Percentiles rank a stretch among this genome's conserved stretches.
Evolutionary conservation across 1,140 invertebrate species (phyloP).

Genomic region (Drosophila subpulchrella): DNA sequence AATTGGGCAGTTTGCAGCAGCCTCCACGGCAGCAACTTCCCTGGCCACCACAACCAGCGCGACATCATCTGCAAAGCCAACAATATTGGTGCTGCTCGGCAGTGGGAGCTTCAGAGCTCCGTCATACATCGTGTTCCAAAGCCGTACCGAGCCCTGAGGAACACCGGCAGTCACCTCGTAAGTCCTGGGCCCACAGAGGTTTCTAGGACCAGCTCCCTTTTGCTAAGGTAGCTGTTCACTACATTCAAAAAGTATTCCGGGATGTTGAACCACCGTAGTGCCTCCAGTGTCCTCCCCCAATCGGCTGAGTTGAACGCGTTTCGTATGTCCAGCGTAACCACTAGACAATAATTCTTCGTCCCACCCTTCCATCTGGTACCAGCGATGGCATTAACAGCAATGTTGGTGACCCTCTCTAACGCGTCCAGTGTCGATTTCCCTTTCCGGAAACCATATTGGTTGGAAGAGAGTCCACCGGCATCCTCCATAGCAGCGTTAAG

Average conservation of each 20-base stretch:
- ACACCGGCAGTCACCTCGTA: no score
- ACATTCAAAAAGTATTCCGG: constrained; percentile 1
- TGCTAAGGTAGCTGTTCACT: not conserved
- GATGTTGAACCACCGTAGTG: not conserved
- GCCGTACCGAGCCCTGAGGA: no score
- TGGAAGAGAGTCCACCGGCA: not conserved
- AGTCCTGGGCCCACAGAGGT: not conserved
- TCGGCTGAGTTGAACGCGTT: not conserved
- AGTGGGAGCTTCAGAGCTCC: no score
- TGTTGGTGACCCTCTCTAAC: not conserved
- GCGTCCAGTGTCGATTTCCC: not conserved
- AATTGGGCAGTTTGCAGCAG: not conserved
- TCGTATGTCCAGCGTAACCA: not conserved
- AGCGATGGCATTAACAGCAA: not conserved
- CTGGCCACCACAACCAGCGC: not conserved
- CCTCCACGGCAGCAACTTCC: not conserved
- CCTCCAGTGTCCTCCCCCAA: not conserved
- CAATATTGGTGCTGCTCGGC: not conserved
- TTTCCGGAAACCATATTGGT: not conserved
- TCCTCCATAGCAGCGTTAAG: not conserved
- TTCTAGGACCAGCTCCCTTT: not conserved
- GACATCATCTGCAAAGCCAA: not conserved
- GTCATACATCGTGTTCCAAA: no score
- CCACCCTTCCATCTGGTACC: not conserved
- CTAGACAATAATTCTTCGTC: not conserved